Base-by-base conservation (phyloP, 2,888 invertebrate species). In the Pemphredon lugubris region DNA sequence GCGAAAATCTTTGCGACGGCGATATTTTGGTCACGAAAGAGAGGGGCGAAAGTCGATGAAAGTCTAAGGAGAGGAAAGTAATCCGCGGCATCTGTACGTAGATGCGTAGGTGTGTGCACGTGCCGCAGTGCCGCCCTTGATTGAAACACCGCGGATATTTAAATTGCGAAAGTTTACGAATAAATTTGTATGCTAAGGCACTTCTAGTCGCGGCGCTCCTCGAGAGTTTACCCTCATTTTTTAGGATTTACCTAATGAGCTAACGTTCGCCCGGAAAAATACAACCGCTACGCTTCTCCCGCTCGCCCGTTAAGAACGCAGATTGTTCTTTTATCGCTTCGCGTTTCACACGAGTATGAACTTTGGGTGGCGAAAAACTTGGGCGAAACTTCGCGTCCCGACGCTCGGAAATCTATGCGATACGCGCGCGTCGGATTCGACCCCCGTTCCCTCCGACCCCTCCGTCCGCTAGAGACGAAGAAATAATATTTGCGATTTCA, bases 91-190 rank as follows among this genome's bases (percentile, higher is more conserved):
- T 11, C 30, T 74, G 61, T 65, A 61, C 39, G 58, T 20, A 26
- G 51, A 42, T 48, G 44, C 55, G 61, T 37, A 45, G 51, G 44
- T 45, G 67, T 21, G 60, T 21, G 68, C 71, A 75, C 73, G 76
- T 77, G 64, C 37, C 77, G 76, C 53, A 61, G 57, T 59, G 64
- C 51, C 70, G 72, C 65, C 72, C 83, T 81, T 82, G 85, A 85
- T 85, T 85, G 85, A 85, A 85, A 84, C 85, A 84, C 79, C 80
- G 79, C 64, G 82, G 84, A 84, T 82, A 85, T 85, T 85, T 84
- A 85, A 84, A 85, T 84, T 81, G 84, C 81, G 77, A 85, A 85
- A 85, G 79, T 85, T 85, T 77, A 65, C 78, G 85, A 85, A 85
- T 85, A 85, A 85, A 85, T 85, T 85, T 84, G 75, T 81, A 76